Base-by-base conservation (phyloP, 2,888 invertebrate genomes). In the Rhaphigaster nebulosa region DNA sequence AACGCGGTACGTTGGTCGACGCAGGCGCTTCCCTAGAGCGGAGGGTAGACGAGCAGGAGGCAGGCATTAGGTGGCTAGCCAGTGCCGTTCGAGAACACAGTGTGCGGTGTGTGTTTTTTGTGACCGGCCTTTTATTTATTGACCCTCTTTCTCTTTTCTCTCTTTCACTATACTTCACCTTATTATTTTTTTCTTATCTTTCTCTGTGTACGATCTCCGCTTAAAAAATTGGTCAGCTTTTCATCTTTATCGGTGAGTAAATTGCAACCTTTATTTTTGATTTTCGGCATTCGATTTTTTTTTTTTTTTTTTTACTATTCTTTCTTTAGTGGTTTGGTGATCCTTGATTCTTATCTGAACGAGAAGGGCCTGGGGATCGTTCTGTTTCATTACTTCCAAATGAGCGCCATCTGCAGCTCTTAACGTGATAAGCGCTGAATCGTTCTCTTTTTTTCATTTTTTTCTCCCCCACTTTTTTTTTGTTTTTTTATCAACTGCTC, bases 21-120 rank as follows among this genome's bases (percentile, higher is more conserved):
- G 80, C 80, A 80, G 41, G 80, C 80, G 80, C 80, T 23, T 12
- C 23, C 80, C 20, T 26, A 41, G 38, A 38, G 23, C 80, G 80
- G 80, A 80, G 80, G 80, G 41, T 41, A 80, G 80, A 80, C 80
- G 29, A 41, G 15, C 41, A 23, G 15, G 29, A 80, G 80, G 23
- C 41, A 80, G 80, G 80, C 80, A 80, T 80, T 80, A 80, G 80
- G 80, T 80, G 80, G 80, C 80, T 41, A 80, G 80, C 80, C 80
- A 80, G 80, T 80, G 80, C 80, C 80, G 80, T 80, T 80, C 80
- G 80, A 80, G 38, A 80, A 80, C 80, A 80, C 80, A 80, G 80
- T 80, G 80, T 80, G 80, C 80, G 80, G 80, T 80, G 80, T 80
- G 80, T 80, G 80, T 80, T 80, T 80, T 80, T 80, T 80, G 80